Conservation (phyloP, 2,113 vertebrate genomes). For the Noturus placidus region DNA sequence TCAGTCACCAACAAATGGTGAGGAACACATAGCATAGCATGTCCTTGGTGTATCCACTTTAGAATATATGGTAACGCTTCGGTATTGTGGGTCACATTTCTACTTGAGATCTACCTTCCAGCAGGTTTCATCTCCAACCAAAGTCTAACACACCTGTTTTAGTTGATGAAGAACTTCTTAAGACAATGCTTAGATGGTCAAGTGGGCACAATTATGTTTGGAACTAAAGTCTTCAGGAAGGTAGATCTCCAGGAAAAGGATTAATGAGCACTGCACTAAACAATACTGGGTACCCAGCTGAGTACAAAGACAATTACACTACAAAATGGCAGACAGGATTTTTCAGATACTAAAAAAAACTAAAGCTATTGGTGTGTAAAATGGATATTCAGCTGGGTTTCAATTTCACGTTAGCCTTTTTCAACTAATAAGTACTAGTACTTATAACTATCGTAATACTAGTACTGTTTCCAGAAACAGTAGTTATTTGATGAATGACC, state of each 20-base stretch:
- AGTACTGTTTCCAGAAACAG: neutral
- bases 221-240: too few relatives aligned
- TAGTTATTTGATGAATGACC: neutral
- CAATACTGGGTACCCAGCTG: neutral
- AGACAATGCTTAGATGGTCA: too few relatives aligned
- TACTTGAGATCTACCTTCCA: too few relatives aligned
- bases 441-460: too few relatives aligned
- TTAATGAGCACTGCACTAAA: neutral
- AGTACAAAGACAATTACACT: neutral
- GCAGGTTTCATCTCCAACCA: too few relatives aligned
- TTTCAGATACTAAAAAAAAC: neutral
- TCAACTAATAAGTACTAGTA: neutral
- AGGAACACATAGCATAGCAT: neutral
- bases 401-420: neutral
- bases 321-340: neutral
- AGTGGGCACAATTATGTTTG: too few relatives aligned
- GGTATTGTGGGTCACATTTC: neutral
- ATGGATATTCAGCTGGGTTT: neutral
- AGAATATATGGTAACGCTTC: neutral
- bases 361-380: neutral
- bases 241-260: too few relatives aligned
- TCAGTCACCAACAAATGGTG: neutral
- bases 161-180: too few relatives aligned
- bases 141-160: too few relatives aligned
- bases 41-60: constrained; percentile 4